These are phyloP conservation scores for Caerostris extrusa DNA, from an alignment of 1,140 invertebrate genomes.

Conservation along the genomic window DNA sequence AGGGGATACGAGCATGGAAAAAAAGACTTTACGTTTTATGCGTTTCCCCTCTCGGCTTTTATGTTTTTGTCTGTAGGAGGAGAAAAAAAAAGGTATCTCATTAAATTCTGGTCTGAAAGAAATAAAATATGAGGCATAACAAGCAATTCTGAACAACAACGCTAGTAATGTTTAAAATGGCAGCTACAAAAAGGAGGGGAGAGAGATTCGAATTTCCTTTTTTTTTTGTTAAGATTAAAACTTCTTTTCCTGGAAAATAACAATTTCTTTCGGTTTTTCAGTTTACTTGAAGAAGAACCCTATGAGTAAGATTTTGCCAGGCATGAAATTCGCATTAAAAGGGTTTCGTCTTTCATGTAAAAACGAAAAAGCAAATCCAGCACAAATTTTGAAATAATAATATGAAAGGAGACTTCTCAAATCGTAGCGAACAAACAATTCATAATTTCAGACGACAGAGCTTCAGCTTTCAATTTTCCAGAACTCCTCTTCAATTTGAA, in stretches of 20 bases:
- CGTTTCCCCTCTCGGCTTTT: slow-evolving; percentile 23
- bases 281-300: neutral
- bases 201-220: neutral
- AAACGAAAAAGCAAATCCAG: neutral
- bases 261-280: slow-evolving; percentile 33
- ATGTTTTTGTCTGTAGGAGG: neutral
- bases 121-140: slow-evolving; percentile 64
- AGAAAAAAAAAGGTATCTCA: slow-evolving; percentile 36
- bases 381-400: neutral
- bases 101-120: slow-evolving; percentile 62
- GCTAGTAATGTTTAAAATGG: slow-evolving; percentile 47
- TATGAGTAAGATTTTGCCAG: neutral
- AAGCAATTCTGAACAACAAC: slow-evolving; percentile 49
- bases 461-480: too few species aligned
- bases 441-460: neutral
- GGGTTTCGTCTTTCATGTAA: neutral
- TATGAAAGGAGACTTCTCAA: neutral
- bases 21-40: neutral
- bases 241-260: slow-evolving; percentile 16
- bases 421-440: slow-evolving; percentile 5
- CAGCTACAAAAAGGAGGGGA: neutral
- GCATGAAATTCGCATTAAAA: slow-evolving; percentile 61
- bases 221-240: neutral
- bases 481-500: too few species aligned
- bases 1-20: neutral